Evolutionary conservation across 92 coral and sea anemone species (phyloP), one percentile per base, ranked within the genome.

Genomic region (Palythoa caribaeorum): DNA sequence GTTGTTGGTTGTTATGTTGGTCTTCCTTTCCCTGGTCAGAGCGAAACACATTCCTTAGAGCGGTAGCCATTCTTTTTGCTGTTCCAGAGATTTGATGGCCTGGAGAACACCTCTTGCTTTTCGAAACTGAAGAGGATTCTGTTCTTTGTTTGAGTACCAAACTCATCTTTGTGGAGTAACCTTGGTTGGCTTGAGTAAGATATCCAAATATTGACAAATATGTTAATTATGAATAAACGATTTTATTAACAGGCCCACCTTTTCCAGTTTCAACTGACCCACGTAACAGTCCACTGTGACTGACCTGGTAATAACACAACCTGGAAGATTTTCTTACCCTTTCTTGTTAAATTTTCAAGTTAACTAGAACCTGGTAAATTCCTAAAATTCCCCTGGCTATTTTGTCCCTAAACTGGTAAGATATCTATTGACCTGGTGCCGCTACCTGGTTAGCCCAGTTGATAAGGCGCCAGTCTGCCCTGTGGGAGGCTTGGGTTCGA

Each of bases 31-130:
- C 91, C 17, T 85, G 73, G 19, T 95, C 98, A 12, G 98, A 95
- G 76, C 93, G 90, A 81, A 95, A 95, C 52, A 95, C 98, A 90
- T 92, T 95, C 62, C 93, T 89, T 6, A 95, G 90, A 3, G 98
- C 98, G 52, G 98, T 87, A 12, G 98, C 96, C 85, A 95, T 86
- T 75, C 92, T 89, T 79, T 93, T 95, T 2, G 98, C 98, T 9
- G 88, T 92, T 35, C 96, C 96, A 6, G 93, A 91, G 35, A 91
- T 93, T 83, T 92, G 97, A 72, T 94, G 91, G 13, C 94, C 92
- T 1, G 95, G 95, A 15, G 98, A 93, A 14, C 79, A 57, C 0
- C 98, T 96, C 84, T 95, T 95, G 80, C 98, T 87, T 71, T 93
- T 95, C 71, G 91, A 90, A 2, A 90, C 77, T 59, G 86, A 54